A percentile compares a stretch with the other conserved stretches of the same genome.
Evolutionary conservation across 1,140 invertebrate species (phyloP).

Genomic region (Heliothis virescens): DNA sequence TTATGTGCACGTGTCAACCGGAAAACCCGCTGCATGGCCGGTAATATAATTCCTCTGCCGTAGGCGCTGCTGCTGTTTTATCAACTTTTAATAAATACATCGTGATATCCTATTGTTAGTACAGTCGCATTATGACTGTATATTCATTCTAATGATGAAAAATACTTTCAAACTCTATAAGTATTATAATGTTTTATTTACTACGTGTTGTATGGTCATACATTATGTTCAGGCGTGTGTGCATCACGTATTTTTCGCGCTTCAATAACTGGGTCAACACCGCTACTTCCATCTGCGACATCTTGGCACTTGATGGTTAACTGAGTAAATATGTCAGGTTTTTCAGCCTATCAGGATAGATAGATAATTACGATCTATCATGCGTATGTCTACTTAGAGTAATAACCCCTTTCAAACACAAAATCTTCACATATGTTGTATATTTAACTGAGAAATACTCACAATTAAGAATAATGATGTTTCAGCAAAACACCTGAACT

Average conservation of each 20-base stretch:
- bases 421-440: not conserved
- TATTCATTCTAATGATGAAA: not conserved
- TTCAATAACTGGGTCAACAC: conserved; percentile 26
- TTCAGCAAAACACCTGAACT: too few species aligned
- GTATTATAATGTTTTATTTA: not conserved
- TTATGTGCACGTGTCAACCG: not conserved
- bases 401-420: not conserved
- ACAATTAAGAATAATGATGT: not conserved
- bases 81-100: not conserved
- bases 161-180: too few species aligned
- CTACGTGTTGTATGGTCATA: not conserved
- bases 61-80: not conserved
- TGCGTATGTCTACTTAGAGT: not conserved
- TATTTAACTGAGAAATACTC: not conserved
- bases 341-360: conserved; percentile 5
- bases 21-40: not conserved
- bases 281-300: conserved; percentile 34
- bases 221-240: conserved; percentile 10
- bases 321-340: not conserved
- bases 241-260: conserved; percentile 21
- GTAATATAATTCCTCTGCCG: not conserved
- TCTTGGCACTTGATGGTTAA: conserved; percentile 21
- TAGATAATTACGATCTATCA: not conserved
- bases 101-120: not conserved
- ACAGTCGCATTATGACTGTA: not conserved